Evolutionary conservation across 2,113 vertebrate species (phyloP).

Genomic region (Sceloporus tristichus): DNA sequence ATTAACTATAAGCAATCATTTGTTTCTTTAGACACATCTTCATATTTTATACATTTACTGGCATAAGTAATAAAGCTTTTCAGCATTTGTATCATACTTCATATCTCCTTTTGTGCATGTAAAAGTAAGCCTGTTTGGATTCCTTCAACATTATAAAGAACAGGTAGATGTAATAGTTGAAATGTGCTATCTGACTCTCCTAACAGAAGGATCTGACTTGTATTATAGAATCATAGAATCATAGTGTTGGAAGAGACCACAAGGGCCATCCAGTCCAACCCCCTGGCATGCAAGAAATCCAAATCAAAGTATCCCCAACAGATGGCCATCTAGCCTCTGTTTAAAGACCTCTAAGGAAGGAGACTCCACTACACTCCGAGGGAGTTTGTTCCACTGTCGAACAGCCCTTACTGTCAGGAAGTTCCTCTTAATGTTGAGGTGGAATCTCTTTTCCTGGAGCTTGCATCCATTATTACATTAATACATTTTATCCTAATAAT

Average conservation of each 20-base stretch:
- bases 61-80: conserved; percentile 40
- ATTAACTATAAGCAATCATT: conserved; percentile 61
- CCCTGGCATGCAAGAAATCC: not conserved
- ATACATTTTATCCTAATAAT: no score
- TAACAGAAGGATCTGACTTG: not conserved
- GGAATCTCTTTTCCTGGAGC: no score
- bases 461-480: no score
- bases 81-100: conserved; percentile 32
- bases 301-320: no score
- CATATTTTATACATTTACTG: conserved; percentile 52
- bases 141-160: not conserved
- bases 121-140: not conserved
- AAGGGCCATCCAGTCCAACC: not conserved
- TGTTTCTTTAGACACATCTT: conserved; percentile 48
- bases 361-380: no score
- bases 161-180: not conserved
- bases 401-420: no score
- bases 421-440: no score
- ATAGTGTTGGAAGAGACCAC: not conserved
- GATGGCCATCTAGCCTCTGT: no score
- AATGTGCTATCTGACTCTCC: not conserved
- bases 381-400: no score
- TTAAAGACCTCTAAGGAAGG: no score
- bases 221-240: not conserved
- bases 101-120: conserved; percentile 12